Evolutionary conservation across 2,888 invertebrate genomes (phyloP), one percentile per base, ranked within the genome.

Genomic region (Prosopocoilus inquinatus): DNA sequence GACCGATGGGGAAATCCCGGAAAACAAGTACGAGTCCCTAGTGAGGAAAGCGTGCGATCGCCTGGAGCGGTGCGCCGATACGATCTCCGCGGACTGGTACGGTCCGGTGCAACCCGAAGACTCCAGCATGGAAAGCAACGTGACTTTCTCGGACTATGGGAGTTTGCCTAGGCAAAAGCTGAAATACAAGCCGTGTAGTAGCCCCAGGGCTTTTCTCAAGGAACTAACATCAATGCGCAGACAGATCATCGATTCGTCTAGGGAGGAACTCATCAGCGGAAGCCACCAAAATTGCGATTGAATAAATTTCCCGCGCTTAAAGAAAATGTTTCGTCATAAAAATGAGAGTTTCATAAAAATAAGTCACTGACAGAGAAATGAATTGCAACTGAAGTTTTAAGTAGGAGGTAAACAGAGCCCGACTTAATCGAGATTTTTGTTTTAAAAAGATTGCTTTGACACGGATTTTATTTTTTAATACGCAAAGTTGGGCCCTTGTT

Each of bases 191-290:
- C 65, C 71, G 3, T 66, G 67, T 35, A 73, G 71, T 46, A 77
- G 73, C 64, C 85, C 85, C 1, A 84, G 81, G 51, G 80, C 81
- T 57, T 84, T 83, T 73, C 70, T 85, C 54, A 80, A 79, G 62
- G 82, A 84, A 70, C 76, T 85, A 58, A 81, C 84, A 9, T 75
- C 79, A 51, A 73, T 84, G 71, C 75, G 85, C 62, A 78, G 78
- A 65, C 80, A 84, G 63, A 78, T 82, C 12, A 78, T 84, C 0
- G 79, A 79, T 67, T 76, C 75, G n/a, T 79, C 81, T 45, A 77
- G 78, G 60, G 80, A 81, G 41, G 77, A 63, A 67, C 69, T 59
- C 70, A 67, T 73, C 68, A 75, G 67, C 75, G 70, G 61, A 3
- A 28, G 5, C 7, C 20, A 28, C 20, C 20, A 28, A 28, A 28